A percentile compares a stretch with the other conserved stretches of the same genome.
Evolutionary conservation across 2,888 invertebrate genomes (phyloP).

Genomic region (Celastrina argiolus): DNA sequence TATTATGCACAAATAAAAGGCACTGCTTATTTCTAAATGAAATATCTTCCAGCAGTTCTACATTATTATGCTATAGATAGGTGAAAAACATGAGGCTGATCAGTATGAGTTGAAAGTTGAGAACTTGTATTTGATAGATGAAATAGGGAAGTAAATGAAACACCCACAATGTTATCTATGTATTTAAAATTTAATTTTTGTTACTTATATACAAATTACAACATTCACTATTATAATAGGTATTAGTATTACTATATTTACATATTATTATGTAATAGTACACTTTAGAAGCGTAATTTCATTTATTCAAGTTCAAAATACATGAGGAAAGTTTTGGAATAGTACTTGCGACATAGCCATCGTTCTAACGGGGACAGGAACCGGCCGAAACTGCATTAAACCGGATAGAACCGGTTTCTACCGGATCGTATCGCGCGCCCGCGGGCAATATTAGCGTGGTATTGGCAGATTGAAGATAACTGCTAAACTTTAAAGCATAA

Average conservation of each 20-base stretch:
- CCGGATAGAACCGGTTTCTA: constrained; percentile 32
- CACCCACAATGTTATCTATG: constrained; percentile 71
- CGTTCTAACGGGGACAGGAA: constrained; percentile 47
- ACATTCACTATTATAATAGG: constrained; percentile 76
- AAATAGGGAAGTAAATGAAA: constrained; percentile 47
- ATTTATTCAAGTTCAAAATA: constrained; percentile 70
- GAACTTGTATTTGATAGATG: not conserved
- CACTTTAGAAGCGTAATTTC: constrained; percentile 76
- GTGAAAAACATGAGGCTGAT: no score
- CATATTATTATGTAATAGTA: constrained; percentile 63
- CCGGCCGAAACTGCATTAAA: constrained; percentile 34
- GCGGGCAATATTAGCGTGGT: constrained; percentile 13
- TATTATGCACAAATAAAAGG: no score
- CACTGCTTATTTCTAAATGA: no score
- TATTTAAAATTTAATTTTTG: constrained; percentile 78
- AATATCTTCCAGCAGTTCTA: no score
- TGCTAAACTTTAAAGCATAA: constrained; percentile 1
- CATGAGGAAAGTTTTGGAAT: constrained; percentile 69
- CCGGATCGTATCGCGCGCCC: constrained; percentile 20
- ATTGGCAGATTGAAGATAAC: constrained; percentile 14
- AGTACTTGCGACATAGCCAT: constrained; percentile 56
- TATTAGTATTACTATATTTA: constrained; percentile 76
- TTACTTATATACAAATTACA: constrained; percentile 79
- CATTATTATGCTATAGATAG: no score
- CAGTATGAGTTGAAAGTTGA: no score